These are phyloP conservation scores for Apoderus coryli DNA, from an alignment of 2,888 invertebrate species.

Conservation along the genomic window DNA sequence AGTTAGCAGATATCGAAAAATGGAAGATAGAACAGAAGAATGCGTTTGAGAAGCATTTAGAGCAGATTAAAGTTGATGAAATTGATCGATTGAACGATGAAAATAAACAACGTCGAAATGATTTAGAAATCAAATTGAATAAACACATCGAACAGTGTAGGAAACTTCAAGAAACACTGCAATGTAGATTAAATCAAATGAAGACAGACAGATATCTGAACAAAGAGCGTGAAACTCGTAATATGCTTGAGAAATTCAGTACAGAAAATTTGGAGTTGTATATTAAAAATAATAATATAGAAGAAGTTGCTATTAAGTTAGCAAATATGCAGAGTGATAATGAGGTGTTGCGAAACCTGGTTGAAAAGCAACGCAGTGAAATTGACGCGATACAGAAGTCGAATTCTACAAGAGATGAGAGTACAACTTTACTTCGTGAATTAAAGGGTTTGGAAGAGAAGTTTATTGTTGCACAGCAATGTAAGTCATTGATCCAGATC, in stretches of 20 bases:
- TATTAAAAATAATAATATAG: conserved; percentile 19
- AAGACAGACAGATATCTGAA: conserved; percentile 19
- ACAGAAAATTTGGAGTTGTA: conserved; percentile 26
- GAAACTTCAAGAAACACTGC: conserved; percentile 41
- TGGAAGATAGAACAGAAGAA: conserved; percentile 60
- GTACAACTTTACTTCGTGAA: conserved; percentile 49
- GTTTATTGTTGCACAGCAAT: conserved; percentile 43
- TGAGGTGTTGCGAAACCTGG: conserved; percentile 24
- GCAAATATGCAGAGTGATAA: conserved; percentile 28
- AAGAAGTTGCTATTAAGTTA: conserved; percentile 26
- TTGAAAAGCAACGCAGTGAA: conserved; percentile 25
- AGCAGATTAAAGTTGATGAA: conserved; percentile 16
- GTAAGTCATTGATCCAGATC: too few relatives aligned
- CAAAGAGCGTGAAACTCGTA: conserved; percentile 16
- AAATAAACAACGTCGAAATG: conserved; percentile 39
- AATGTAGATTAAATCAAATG: conserved; percentile 34
- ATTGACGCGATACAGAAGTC: conserved; percentile 37
- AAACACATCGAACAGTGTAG: conserved; percentile 44
- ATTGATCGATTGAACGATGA: conserved; percentile 26
- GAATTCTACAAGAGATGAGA: conserved; percentile 49
- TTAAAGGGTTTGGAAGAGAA: conserved; percentile 50
- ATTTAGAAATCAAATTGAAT: conserved; percentile 41
- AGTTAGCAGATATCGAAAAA: conserved; percentile 51
- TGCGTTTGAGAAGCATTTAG: conserved; percentile 44
- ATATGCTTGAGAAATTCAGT: conserved; percentile 20